Evolutionary conservation across 2,888 invertebrate genomes (phyloP).

Genomic region (Hypena proboscidalis): DNA sequence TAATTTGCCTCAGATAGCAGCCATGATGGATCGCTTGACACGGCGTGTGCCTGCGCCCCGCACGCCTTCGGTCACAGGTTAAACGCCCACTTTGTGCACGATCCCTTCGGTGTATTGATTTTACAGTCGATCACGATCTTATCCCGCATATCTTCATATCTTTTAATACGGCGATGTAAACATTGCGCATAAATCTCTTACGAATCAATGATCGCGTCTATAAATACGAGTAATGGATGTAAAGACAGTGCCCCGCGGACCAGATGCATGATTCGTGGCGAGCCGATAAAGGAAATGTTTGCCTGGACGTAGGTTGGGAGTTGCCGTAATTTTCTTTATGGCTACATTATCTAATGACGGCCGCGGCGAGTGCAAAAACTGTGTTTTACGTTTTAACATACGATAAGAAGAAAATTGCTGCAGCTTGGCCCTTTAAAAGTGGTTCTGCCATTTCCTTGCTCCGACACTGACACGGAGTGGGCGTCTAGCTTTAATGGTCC

Average conservation of each 20-base stretch:
- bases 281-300: slow-evolving; percentile 51
- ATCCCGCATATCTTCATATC: slow-evolving; percentile 56
- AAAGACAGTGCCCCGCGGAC: slow-evolving; percentile 46
- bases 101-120: slow-evolving; percentile 79
- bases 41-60: slow-evolving; percentile 65
- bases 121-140: slow-evolving; percentile 72
- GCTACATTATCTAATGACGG: slow-evolving; percentile 60
- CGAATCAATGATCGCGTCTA: slow-evolving; percentile 41
- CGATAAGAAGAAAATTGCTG: slow-evolving; percentile 49
- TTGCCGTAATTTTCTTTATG: slow-evolving; percentile 60
- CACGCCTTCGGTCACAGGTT: slow-evolving; percentile 76
- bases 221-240: slow-evolving; percentile 45
- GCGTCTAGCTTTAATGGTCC: slow-evolving; percentile 45
- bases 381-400: slow-evolving; percentile 47
- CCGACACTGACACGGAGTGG: slow-evolving; percentile 36
- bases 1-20: slow-evolving; percentile 77
- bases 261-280: slow-evolving; percentile 49
- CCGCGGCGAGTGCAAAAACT: slow-evolving; percentile 52
- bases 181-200: slow-evolving; percentile 29
- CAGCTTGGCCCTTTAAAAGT: slow-evolving; percentile 45
- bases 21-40: slow-evolving; percentile 77
- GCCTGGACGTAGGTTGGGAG: slow-evolving; percentile 46
- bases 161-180: slow-evolving; percentile 44
- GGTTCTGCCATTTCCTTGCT: slow-evolving; percentile 50
- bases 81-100: slow-evolving; percentile 82